Conservation (phyloP, 2,113 vertebrate species). For the Tragulus kanchil region DNA sequence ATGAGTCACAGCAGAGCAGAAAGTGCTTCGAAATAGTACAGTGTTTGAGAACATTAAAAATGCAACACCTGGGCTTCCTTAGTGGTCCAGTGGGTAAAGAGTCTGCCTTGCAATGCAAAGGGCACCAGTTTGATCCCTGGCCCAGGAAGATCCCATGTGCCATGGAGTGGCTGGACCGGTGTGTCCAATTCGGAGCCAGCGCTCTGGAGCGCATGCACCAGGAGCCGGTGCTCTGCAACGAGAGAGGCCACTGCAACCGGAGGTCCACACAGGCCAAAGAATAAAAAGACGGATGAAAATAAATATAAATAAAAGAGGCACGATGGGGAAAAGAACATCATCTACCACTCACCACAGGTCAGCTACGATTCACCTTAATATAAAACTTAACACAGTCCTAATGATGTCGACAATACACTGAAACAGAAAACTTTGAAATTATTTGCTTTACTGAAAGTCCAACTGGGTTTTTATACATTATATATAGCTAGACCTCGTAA, state of each 20-base stretch:
- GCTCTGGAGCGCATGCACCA: too few relatives aligned
- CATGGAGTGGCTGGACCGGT: too few relatives aligned
- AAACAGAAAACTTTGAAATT: not conserved
- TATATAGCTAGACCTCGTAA: not conserved
- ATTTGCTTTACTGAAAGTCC: not conserved
- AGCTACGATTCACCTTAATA: not conserved
- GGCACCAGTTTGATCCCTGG: too few relatives aligned
- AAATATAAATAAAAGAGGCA: too few relatives aligned
- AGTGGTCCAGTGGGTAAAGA: too few relatives aligned
- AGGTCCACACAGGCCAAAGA: too few relatives aligned
- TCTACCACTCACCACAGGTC: not conserved
- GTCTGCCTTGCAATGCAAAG: too few relatives aligned
- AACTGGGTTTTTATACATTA: not conserved
- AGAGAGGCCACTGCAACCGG: too few relatives aligned
- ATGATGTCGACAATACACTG: not conserved
- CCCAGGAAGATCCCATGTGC: too few relatives aligned
- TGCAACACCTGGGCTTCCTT: not conserved
- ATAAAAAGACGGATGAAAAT: too few relatives aligned
- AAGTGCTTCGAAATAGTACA: not conserved
- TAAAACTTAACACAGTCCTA: not conserved
- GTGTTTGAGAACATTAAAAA: not conserved
- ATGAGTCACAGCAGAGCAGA: constrained; percentile 13
- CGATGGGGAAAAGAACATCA: not conserved
- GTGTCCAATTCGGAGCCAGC: too few relatives aligned
- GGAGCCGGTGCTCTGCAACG: too few relatives aligned